phyloP scores from a whole-genome alignment of 2,113 vertebrate genomes.

The Lepisosteus osseus region DNA sequence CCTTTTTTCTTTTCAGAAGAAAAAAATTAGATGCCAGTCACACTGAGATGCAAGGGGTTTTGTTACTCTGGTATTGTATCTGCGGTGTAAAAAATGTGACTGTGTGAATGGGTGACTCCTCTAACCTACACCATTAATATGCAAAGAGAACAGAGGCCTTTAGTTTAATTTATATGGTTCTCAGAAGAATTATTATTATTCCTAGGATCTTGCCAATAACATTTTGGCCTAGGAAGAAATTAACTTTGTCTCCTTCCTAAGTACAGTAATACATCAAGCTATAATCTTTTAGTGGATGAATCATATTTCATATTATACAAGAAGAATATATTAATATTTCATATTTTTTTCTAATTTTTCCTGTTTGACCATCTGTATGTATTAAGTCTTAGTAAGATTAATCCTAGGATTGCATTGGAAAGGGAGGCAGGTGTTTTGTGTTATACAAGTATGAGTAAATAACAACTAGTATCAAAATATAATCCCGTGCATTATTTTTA shows the following conservation, averaged over 20 bases:
- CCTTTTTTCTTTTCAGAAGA: slow-evolving; percentile 26
- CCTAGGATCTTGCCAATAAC: slow-evolving; percentile 56
- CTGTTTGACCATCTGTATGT: slow-evolving; percentile 87
- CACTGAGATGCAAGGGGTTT: slow-evolving; percentile 33
- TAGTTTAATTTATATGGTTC: slow-evolving; percentile 71
- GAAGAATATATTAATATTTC: slow-evolving; percentile 86
- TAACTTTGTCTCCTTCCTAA: slow-evolving; percentile 76
- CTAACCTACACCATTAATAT: slow-evolving; percentile 53
- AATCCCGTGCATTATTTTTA: slow-evolving; percentile 75
- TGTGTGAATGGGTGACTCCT: slow-evolving; percentile 43
- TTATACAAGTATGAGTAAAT: slow-evolving; percentile 69
- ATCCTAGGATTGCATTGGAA: slow-evolving; percentile 80
- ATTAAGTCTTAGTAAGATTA: slow-evolving; percentile 85
- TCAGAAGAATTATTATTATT: slow-evolving; percentile 65
- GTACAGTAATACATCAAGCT: slow-evolving; percentile 76
- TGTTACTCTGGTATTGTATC: slow-evolving; percentile 27
- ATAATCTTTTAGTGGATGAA: slow-evolving; percentile 81
- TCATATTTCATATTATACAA: slow-evolving; percentile 78
- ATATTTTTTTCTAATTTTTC: slow-evolving; percentile 86
- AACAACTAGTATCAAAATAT: slow-evolving; percentile 73
- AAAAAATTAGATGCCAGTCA: slow-evolving; percentile 28
- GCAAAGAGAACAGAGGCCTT: slow-evolving; percentile 59
- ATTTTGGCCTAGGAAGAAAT: slow-evolving; percentile 73
- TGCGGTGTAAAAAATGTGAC: slow-evolving; percentile 38
- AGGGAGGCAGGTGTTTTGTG: slow-evolving; percentile 77